Evolutionary conservation across 1,140 invertebrate genomes (phyloP), one percentile per base, ranked within the genome.

Genomic region (Stegodyphus dumicola): DNA sequence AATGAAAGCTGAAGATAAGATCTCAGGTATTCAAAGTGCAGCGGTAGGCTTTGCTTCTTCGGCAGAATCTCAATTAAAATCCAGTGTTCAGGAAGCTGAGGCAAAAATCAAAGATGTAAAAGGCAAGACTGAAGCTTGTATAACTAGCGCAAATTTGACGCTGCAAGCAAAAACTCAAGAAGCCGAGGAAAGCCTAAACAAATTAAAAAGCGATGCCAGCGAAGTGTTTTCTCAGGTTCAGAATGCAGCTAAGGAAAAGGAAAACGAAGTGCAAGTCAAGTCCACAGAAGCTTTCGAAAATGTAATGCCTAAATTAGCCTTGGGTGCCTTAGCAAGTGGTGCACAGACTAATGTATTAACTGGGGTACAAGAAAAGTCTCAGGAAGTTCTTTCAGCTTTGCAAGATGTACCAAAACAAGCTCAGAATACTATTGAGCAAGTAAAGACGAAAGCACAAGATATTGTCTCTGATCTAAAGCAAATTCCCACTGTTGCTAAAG

Each of bases 391-490:
- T 64, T 66, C 71, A 33, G 69, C 81, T 48, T 56, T 85, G 15
- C 81, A 85, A 53, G 81, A 77, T 49, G 74, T 85, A 53, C 81
- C 81, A 53, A 54, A 70, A 17, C 64, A 85, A 60, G 74, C 74
- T 48, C 81, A 85, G 17, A n/a, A 77, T 11, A 77, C 33, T 33
- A 76, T 85, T 13, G 17, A 49, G 48, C 64, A 85, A 33, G 81
- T 85, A 6, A 60, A 76, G 48, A 76, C 81, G 13, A 85, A 85
- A 60, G 81, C 81, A n/a, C 48, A 53, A 17, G 81, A 69, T 18
- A 33, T 77, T 9, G 33, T 77, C 11, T 51, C 81, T 11, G 81
- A 85, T n/a, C 51, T 85, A 18, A 76, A 76, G n/a, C 73, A 85
- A 56, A 76, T 85, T 3, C 81, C 81, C n/a, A 69, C 65, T n/a